phyloP scores from a whole-genome alignment of 2,113 vertebrate species.

The human region GRCh38 chr16:7429001-7429500 shows the following conservation, averaged over 20 bases:
- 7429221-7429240: rapidly evolving
- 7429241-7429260: not conserved
- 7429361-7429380: not conserved
- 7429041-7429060: not conserved
- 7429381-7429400: not conserved
- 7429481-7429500: rapidly evolving
- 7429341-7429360: not conserved
- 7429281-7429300: not conserved
- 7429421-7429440: not conserved
- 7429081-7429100: not conserved
- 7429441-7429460: too few species aligned
- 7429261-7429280: not conserved
- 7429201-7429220: rapidly evolving
- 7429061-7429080: not conserved
- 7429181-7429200: too few species aligned
- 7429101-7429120: rapidly evolving
- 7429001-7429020: not conserved
- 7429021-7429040: rapidly evolving
- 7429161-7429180: rapidly evolving
- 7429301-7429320: not conserved
- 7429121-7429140: rapidly evolving
- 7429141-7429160: not conserved
- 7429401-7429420: not conserved
- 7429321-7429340: not conserved
- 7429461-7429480: not conserved